Conservation (phyloP, 2,113 vertebrate species). For the Sylvia atricapilla region DNA sequence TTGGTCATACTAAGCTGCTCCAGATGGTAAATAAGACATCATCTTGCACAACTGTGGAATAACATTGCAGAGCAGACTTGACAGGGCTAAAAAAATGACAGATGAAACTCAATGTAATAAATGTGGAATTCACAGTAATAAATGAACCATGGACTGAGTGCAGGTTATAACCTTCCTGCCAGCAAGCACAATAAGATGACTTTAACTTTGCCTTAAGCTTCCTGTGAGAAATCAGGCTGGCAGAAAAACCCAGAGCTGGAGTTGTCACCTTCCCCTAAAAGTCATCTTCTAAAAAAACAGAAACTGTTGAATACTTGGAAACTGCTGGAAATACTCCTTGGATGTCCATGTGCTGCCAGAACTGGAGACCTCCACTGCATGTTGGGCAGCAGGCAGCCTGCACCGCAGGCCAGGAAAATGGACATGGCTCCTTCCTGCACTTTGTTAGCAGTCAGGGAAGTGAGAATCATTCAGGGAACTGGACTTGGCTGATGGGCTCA, state of each 20-base stretch:
- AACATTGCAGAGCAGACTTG: neutral
- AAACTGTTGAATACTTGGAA: neutral
- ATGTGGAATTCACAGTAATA: neutral
- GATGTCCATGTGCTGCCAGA: neutral
- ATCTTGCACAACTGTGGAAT: neutral
- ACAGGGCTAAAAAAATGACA: neutral
- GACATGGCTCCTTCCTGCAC: neutral
- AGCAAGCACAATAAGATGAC: neutral
- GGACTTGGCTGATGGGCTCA: neutral
- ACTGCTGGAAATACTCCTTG: neutral
- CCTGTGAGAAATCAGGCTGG: neutral
- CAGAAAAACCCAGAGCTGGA: neutral
- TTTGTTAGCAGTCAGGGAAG: neutral
- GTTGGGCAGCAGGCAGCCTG: neutral
- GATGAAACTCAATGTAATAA: neutral
- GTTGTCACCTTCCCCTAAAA: neutral
- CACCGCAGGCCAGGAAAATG: neutral
- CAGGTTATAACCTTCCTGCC: neutral
- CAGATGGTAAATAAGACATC: neutral
- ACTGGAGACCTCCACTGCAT: neutral
- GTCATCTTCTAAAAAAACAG: neutral
- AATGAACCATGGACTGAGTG: neutral
- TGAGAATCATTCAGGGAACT: neutral
- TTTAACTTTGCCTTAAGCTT: neutral
- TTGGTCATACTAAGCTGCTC: neutral